Evolutionary conservation across 2,888 invertebrate genomes (phyloP).

Genomic region (Morpho achilles): DNA sequence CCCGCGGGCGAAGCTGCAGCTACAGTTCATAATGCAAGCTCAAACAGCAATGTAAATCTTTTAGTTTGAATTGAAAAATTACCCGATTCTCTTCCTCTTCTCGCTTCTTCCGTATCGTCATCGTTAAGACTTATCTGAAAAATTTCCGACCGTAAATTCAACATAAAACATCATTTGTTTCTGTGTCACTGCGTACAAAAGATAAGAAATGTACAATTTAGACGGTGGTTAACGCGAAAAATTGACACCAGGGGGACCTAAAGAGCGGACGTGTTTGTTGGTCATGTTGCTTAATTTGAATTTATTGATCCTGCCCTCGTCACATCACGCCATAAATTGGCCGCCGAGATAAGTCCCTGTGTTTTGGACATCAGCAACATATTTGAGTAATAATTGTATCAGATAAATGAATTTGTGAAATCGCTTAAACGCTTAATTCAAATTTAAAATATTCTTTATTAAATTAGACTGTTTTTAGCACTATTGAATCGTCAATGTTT

Average conservation of each 20-base stretch:
- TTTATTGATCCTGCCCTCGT: slow-evolving; percentile 60
- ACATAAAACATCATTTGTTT: not conserved
- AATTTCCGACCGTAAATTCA: not conserved
- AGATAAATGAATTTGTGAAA: no score
- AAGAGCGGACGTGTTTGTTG: slow-evolving; percentile 47
- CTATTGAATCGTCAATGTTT: no score
- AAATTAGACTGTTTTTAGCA: no score
- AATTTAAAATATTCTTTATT: no score
- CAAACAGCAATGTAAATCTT: not conserved
- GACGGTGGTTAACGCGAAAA: slow-evolving; percentile 25
- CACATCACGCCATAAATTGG: not conserved
- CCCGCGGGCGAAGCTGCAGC: no score
- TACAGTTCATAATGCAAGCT: no score
- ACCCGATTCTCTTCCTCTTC: not conserved
- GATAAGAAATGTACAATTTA: slow-evolving; percentile 33
- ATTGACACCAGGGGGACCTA: slow-evolving; percentile 25
- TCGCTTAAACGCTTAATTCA: no score
- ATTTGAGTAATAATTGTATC: no score
- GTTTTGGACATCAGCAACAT: not conserved
- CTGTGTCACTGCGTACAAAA: slow-evolving; percentile 19
- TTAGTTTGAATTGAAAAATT: not conserved
- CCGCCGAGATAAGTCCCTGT: not conserved
- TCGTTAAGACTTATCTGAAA: not conserved
- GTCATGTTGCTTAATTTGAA: slow-evolving; percentile 61
- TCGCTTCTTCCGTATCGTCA: not conserved